Conservation (phyloP, 2,797 vertebrate genomes). For the Enteromius mattozi region DNA sequence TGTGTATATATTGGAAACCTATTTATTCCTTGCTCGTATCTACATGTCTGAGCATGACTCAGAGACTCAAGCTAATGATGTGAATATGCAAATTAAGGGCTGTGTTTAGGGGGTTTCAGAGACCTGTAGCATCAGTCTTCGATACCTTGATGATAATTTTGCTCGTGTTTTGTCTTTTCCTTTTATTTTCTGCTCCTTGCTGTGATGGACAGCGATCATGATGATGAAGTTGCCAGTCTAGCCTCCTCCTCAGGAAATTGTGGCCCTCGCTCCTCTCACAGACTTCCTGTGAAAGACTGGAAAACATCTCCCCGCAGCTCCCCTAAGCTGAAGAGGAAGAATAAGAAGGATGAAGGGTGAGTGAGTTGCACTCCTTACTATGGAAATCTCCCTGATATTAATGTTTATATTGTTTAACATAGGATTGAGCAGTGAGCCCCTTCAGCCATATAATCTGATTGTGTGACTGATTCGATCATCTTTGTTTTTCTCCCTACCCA, state of each 20-base stretch:
- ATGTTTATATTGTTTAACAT: conserved; percentile 1
- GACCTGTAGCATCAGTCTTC: neutral
- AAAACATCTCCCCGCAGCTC: conserved; percentile 90
- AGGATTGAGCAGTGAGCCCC: neutral
- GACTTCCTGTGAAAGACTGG: conserved; percentile 93
- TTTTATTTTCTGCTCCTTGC: neutral
- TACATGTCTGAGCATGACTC: neutral
- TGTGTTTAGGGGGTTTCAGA: neutral
- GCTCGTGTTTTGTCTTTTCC: neutral
- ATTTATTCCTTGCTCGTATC: neutral
- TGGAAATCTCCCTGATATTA: conserved; percentile 11
- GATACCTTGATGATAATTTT: neutral
- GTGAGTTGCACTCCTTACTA: conserved; percentile 26
- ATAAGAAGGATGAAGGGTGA: conserved; percentile 90
- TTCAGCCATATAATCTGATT: conserved; percentile 9
- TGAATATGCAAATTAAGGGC: neutral
- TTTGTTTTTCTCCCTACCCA: conserved; percentile 62
- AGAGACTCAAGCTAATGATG: neutral
- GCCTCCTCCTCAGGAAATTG: conserved; percentile 89
- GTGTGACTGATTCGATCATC: neutral
- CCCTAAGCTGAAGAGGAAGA: conserved; percentile 90
- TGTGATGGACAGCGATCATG: conserved; percentile 84
- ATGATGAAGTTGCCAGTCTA: conserved; percentile 92
- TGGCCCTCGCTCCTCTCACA: conserved; percentile 84
- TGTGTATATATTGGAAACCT: neutral